phyloP scores from a whole-genome alignment of 2,113 vertebrate genomes.

The Cololabis saira region DNA sequence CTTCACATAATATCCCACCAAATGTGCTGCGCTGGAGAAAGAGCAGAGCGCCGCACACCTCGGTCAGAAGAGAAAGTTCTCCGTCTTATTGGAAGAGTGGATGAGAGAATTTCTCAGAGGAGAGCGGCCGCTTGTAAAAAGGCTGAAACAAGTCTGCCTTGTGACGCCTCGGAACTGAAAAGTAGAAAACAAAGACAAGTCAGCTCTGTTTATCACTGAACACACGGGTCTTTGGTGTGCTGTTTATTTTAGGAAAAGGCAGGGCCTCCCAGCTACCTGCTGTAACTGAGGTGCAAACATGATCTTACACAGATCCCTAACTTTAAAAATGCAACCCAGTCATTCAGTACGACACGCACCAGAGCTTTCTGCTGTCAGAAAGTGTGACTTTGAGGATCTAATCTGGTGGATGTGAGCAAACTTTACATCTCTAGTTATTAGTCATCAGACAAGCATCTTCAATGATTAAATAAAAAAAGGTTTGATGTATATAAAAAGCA shows the following conservation, averaged over 20 bases:
- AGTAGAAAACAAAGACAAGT: slow-evolving; percentile 46
- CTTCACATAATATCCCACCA: slow-evolving; percentile 80
- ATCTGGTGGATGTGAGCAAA: no score
- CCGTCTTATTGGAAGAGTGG: slow-evolving; percentile 49
- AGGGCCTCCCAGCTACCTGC: slow-evolving; percentile 60
- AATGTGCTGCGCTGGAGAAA: slow-evolving; percentile 79
- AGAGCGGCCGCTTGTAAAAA: slow-evolving; percentile 31
- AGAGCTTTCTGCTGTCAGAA: no score
- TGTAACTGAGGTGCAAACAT: slow-evolving; percentile 28
- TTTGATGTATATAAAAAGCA: background rate
- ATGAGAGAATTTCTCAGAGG: slow-evolving; percentile 42
- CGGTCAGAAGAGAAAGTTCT: slow-evolving; percentile 44
- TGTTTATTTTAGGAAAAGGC: slow-evolving; percentile 64
- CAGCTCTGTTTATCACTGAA: slow-evolving; percentile 54
- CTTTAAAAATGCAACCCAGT: slow-evolving; percentile 26
- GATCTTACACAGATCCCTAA: slow-evolving; percentile 40
- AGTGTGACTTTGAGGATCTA: no score
- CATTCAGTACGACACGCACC: background rate
- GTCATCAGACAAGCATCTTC: background rate
- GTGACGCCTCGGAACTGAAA: slow-evolving; percentile 12
- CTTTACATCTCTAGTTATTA: background rate
- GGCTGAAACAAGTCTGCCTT: slow-evolving; percentile 36
- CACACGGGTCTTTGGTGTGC: slow-evolving; percentile 51
- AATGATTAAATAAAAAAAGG: background rate
- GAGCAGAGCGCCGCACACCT: slow-evolving; percentile 34